These are phyloP conservation scores for Drosophila kambysellisi DNA, from an alignment of 2,888 invertebrate species.

Conservation along the genomic window DNA sequence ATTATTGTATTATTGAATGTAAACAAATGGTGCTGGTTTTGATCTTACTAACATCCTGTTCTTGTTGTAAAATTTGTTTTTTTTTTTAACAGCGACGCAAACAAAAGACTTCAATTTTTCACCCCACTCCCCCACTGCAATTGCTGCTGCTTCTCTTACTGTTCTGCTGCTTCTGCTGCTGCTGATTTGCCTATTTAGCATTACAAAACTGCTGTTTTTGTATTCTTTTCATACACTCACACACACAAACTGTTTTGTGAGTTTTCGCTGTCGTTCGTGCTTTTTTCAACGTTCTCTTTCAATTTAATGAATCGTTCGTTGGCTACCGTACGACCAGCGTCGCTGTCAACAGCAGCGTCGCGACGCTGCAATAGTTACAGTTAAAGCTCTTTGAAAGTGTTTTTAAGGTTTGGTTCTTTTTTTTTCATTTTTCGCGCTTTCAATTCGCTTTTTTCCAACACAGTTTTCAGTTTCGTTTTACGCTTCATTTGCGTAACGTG, in stretches of 20 bases:
- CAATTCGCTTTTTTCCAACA: slow-evolving; percentile 73
- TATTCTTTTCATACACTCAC: slow-evolving; percentile 34
- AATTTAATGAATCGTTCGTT: slow-evolving; percentile 62
- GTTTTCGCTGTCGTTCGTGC: slow-evolving; percentile 76
- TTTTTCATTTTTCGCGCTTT: slow-evolving; percentile 38
- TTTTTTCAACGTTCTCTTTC: slow-evolving; percentile 75
- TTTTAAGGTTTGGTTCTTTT: slow-evolving; percentile 4
- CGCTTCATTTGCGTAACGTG: slow-evolving; percentile 73
- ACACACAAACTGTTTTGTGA: slow-evolving; percentile 26
- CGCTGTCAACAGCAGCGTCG: slow-evolving; percentile 23
- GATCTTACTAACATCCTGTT: slow-evolving; percentile 37
- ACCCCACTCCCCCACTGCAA: slow-evolving; percentile 20
- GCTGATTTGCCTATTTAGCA: slow-evolving; percentile 69
- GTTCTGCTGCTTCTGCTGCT: slow-evolving; percentile 4
- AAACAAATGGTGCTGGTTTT: slow-evolving; percentile 49
- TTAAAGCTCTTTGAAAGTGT: slow-evolving; percentile 53
- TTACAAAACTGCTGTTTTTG: slow-evolving; percentile 69
- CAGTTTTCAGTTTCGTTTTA: slow-evolving; percentile 64
- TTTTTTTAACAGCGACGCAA: slow-evolving; percentile 30
- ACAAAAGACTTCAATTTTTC: slow-evolving; percentile 76
- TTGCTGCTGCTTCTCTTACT: slow-evolving; percentile 17
- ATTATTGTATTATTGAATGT: slow-evolving; percentile 15
- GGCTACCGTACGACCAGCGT: slow-evolving; percentile 48
- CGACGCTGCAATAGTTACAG: slow-evolving; percentile 58
- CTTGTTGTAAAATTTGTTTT: slow-evolving; percentile 18